Percentiles rank a stretch among this genome's conserved stretches.
phyloP scores from a whole-genome alignment of 1,140 invertebrate genomes.

The Xylocopa sonorina region DNA sequence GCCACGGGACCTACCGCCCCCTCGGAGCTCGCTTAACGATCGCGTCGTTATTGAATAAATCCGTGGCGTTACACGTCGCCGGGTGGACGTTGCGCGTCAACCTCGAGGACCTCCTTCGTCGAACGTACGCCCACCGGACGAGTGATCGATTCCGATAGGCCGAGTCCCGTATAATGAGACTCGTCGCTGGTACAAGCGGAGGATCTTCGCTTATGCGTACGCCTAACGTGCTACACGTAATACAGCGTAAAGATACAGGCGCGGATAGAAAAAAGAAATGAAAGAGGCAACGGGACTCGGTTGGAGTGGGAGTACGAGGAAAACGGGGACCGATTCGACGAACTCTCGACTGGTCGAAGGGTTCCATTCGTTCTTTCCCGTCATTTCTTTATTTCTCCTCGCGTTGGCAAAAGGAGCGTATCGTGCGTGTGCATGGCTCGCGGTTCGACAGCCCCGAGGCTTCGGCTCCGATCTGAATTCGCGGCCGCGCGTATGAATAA shows the following conservation, averaged over 20 bases:
- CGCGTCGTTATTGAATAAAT: conserved; percentile 80
- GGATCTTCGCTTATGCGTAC: too few species aligned
- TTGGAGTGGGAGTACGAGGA: conserved; percentile 1
- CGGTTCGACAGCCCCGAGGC: conserved; percentile 32
- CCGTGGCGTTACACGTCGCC: conserved; percentile 67
- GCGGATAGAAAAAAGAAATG: conserved; percentile 5
- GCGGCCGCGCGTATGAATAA: conserved; percentile 65
- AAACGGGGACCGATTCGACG: conserved; percentile 3
- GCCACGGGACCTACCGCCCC: conserved; percentile 59
- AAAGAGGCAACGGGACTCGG: not conserved
- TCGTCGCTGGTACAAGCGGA: conserved; percentile 20
- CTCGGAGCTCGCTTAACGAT: conserved; percentile 73
- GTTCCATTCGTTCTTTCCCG: too few species aligned
- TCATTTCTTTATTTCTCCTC: too few species aligned
- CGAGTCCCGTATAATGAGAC: conserved; percentile 71
- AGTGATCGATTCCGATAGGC: conserved; percentile 79
- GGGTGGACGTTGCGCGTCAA: conserved; percentile 69
- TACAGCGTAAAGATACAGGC: conserved; percentile 47
- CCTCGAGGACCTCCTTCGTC: conserved; percentile 75
- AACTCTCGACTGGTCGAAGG: not conserved
- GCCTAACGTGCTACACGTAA: conserved; percentile 56
- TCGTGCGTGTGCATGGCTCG: conserved; percentile 21
- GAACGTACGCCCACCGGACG: conserved; percentile 75
- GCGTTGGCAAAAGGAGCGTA: too few species aligned
- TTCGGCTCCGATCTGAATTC: conserved; percentile 59